Conservation (phyloP, 2,797 vertebrate species). For the Sebastes taczanowskii region DNA sequence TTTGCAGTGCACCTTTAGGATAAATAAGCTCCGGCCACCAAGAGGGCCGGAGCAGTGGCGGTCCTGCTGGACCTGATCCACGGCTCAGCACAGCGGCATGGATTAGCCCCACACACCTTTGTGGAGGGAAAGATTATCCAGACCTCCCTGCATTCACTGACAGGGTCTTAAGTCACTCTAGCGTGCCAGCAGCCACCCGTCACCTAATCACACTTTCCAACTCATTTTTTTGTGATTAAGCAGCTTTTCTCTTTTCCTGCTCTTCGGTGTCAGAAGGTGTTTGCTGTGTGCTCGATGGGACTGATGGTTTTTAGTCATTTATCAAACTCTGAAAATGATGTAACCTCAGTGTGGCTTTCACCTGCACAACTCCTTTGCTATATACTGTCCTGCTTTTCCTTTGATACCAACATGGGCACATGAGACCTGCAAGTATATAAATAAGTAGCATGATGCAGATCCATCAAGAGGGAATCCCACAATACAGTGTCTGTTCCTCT, state of each 20-base stretch:
- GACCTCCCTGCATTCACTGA: conserved; percentile 84
- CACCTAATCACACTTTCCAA: conserved; percentile 77
- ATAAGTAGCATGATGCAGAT: conserved; percentile 32
- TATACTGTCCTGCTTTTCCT: conserved; percentile 26
- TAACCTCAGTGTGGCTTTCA: neutral
- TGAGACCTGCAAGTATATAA: conserved; percentile 14
- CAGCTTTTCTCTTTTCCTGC: conserved; percentile 74
- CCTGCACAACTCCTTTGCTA: conserved; percentile 1
- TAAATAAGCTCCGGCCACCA: conserved; percentile 63
- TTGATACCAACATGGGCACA: conserved; percentile 10
- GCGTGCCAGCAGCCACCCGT: conserved; percentile 78
- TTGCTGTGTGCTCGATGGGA: conserved; percentile 23
- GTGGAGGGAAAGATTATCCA: conserved; percentile 84
- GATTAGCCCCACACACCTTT: conserved; percentile 85
- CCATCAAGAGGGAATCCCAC: neutral
- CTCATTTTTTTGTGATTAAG: conserved; percentile 81
- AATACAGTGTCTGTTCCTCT: neutral
- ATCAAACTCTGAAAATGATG: conserved; percentile 27
- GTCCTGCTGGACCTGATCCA: conserved; percentile 79
- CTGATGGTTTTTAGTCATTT: conserved; percentile 23
- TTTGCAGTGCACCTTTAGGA: conserved; percentile 60
- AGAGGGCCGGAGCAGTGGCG: conserved; percentile 61
- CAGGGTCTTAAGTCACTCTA: conserved; percentile 83
- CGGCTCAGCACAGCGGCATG: conserved; percentile 75
- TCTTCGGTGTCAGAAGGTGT: conserved; percentile 40